Conservation (phyloP, 2,888 invertebrate genomes). For the Macrophya annulata region DNA sequence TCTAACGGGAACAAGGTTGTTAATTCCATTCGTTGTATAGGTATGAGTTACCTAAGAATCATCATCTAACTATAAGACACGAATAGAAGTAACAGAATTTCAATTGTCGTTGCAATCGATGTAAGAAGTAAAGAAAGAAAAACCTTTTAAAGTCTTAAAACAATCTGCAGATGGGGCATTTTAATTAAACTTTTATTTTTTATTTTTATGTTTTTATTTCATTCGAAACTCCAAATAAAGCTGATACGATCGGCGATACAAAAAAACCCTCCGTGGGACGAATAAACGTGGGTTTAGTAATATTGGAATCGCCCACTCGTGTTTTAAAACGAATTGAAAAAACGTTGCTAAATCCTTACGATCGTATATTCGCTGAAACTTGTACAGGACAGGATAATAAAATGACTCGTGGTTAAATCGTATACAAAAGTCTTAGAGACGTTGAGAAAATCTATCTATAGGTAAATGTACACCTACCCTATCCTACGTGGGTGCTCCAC, state of each 20-base stretch:
- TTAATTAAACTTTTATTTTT: too few species aligned
- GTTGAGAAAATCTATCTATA: conserved; percentile 3
- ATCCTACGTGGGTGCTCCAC: conserved; percentile 5
- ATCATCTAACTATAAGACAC: too few species aligned
- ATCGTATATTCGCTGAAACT: neutral
- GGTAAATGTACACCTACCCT: neutral
- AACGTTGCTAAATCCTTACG: neutral
- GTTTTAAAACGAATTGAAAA: neutral
- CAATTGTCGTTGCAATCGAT: neutral
- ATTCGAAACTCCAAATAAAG: neutral
- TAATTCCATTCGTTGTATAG: neutral
- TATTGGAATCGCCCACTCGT: neutral
- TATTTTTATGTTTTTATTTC: neutral
- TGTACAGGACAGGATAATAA: neutral
- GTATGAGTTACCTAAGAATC: neutral
- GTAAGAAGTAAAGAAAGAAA: neutral
- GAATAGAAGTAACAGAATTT: neutral
- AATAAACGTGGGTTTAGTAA: neutral
- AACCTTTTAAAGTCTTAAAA: too few species aligned
- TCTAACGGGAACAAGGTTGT: conserved; percentile 33
- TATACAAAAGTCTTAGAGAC: neutral
- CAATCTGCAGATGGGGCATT: too few species aligned
- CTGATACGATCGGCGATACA: neutral
- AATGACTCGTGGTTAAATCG: conserved; percentile 10
- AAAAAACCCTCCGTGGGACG: conserved; percentile 15